phyloP scores from a whole-genome alignment of 2,888 invertebrate genomes.

The Limnephilus marmoratus region DNA sequence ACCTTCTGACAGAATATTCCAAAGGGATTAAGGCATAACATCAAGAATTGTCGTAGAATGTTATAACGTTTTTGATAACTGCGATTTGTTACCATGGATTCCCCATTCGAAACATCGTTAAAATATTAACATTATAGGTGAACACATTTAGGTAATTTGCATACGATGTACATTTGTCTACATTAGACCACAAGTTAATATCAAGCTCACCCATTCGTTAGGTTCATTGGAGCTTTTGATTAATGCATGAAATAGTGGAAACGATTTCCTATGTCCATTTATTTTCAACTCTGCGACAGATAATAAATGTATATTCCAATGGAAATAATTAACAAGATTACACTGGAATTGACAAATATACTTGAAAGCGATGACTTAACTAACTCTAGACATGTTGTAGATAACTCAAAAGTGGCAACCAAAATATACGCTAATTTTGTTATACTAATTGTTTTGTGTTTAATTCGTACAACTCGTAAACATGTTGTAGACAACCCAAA shows the following conservation, averaged over 20 bases:
- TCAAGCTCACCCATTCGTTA: neutral
- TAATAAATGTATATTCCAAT: neutral
- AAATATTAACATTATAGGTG: neutral
- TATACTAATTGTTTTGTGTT: no score
- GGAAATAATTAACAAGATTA: neutral
- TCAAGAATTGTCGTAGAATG: no score
- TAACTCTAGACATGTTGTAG: no score
- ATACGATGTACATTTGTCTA: neutral
- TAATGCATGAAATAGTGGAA: neutral
- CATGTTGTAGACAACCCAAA: no score
- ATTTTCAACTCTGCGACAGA: neutral
- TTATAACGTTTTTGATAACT: neutral
- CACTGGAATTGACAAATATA: neutral
- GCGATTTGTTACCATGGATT: neutral
- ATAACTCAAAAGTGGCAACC: no score
- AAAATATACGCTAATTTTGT: no score
- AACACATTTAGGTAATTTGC: neutral
- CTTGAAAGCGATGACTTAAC: neutral
- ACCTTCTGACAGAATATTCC: no score
- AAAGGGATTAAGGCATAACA: no score
- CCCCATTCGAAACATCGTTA: neutral
- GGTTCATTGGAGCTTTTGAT: neutral
- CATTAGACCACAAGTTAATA: neutral
- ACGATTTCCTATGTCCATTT: neutral
- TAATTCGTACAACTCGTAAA: no score